Evolutionary conservation across 2,888 invertebrate genomes (phyloP).

Genomic region (Spilarctia lutea): DNA sequence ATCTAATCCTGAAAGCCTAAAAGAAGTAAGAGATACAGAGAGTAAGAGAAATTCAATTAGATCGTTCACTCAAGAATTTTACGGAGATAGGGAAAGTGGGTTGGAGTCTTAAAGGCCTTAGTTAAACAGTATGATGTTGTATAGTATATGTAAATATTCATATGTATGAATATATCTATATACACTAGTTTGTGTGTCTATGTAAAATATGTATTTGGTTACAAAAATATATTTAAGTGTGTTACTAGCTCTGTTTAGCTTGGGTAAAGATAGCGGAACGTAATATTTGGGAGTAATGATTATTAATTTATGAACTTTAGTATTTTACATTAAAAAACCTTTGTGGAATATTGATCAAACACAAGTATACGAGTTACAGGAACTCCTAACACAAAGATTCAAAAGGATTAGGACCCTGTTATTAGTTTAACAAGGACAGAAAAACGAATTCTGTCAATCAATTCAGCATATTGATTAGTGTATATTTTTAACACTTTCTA

Average conservation of each 20-base stretch:
- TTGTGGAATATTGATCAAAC: neutral
- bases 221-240: no score
- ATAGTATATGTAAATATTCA: neutral
- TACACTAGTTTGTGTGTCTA: neutral
- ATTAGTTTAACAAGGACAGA: no score
- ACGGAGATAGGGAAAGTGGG: neutral
- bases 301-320: no score
- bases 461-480: no score
- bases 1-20: neutral
- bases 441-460: no score
- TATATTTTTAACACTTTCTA: no score
- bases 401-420: no score
- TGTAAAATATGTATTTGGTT: no score
- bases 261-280: no score
- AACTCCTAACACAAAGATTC: no score
- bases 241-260: no score
- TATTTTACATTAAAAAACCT: neutral
- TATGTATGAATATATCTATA: neutral
- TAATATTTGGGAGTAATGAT: no score
- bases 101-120: neutral
- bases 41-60: neutral
- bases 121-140: neutral
- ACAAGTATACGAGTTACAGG: neutral
- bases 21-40: neutral
- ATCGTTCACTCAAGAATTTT: neutral